Evolutionary conservation across 2,113 vertebrate genomes (phyloP).

Genomic region (Phalacrocorax carbo): DNA sequence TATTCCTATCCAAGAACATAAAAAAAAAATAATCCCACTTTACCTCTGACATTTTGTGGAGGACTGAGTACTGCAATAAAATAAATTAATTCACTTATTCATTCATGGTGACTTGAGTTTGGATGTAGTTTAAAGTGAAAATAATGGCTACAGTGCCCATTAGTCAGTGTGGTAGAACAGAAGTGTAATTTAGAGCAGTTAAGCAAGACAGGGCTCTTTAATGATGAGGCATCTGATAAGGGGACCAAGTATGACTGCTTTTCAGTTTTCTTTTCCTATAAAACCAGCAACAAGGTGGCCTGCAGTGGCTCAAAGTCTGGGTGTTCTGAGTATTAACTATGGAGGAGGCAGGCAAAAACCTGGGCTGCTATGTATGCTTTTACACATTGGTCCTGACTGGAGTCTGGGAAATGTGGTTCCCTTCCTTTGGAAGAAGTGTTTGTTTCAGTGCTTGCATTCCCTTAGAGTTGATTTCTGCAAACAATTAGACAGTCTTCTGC

Average conservation of each 20-base stretch:
- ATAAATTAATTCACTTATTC: constrained; percentile 31
- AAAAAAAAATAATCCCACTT: background rate
- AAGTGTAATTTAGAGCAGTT: constrained; percentile 6
- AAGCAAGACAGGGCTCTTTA: background rate
- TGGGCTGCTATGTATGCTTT: background rate
- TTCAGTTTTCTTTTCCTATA: background rate
- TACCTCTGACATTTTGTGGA: constrained; percentile 24
- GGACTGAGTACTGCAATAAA: constrained; percentile 5
- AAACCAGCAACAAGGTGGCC: background rate
- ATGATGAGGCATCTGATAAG: background rate
- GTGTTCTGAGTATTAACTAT: background rate
- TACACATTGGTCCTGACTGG: background rate
- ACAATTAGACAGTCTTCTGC: background rate
- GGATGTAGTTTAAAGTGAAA: constrained; percentile 41
- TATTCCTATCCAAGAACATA: background rate
- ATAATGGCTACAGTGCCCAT: background rate
- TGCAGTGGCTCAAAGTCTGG: background rate
- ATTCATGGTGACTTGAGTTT: background rate
- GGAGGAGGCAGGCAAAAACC: background rate
- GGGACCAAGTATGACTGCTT: background rate
- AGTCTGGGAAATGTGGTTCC: background rate
- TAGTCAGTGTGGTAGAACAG: background rate
- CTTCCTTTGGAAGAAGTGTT: background rate
- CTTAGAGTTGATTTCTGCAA: background rate
- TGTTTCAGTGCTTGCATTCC: background rate